Base-by-base conservation (phyloP, 2,797 vertebrate genomes). In the Micropoecilia bifurca region DNA sequence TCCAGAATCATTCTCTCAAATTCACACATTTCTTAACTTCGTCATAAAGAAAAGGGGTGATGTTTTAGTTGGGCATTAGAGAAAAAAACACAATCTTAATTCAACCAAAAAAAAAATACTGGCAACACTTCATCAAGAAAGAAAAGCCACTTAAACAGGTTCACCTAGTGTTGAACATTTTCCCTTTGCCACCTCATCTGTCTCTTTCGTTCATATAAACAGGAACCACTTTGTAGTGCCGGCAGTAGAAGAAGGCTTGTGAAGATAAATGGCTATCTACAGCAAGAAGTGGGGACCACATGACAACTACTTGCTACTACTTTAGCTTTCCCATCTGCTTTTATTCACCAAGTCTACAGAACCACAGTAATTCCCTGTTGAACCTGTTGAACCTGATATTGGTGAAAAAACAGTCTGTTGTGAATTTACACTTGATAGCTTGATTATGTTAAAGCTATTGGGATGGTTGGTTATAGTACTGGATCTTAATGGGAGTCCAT, bases 191-290 rank as follows among this genome's bases (percentile, higher is more conserved):
- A 79, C 74, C 74, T 82, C 80, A 95, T 94, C 84, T 83, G 82
- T 94, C 93, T 91, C 75, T 12, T 45, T 76, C 33, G 68, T 83
- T 83, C 75, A 69, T 79, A 91, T 95, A 96, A 95, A 95, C 94
- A 96, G 93, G 93, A 94, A 95, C 89, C 91, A 89, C 90, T 93
- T 85, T 76, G 84, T 59, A 82, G 90, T 87, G 89, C 90, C 92
- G 92, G 93, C 89, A 91, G 91, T 84, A 90, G 90, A 85, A 92
- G 87, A 85, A 80, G 88, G 85, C 85, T 77, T 88, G 76, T 87
- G 80, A 94, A 92, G 76, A 94, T 6, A 63, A 63, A 63, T 63
- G 18, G 9, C 20, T 25, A 41, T 41, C 20, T 5, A 25, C 7
- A 13, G 1, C 36, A 41, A 68, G 22, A 45, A 71, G 45, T 16